A percentile compares a stretch with the other conserved stretches of the same genome.
Evolutionary conservation across 1,140 invertebrate genomes (phyloP).

Genomic region (Penaeus japonicus): DNA sequence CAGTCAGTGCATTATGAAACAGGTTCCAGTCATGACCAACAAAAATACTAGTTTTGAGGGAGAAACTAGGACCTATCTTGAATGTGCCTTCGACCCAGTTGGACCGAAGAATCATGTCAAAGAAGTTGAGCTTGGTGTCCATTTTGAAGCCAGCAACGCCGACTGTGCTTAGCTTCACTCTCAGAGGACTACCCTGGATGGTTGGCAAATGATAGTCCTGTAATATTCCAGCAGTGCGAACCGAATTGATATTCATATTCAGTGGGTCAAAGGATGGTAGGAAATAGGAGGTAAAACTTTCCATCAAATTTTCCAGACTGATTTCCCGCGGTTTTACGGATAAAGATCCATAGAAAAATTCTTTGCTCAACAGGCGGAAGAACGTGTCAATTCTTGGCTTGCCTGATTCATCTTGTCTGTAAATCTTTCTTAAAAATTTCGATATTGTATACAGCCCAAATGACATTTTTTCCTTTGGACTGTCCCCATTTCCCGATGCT

Average conservation of each 20-base stretch:
- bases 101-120: not conserved
- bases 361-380: not conserved
- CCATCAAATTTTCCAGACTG: not conserved
- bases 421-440: not conserved
- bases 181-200: not conserved
- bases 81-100: not conserved
- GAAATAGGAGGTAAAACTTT: not conserved
- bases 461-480: not conserved
- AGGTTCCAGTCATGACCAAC: constrained; percentile 27
- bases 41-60: constrained; percentile 21
- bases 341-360: not conserved
- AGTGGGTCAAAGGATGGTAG: not conserved
- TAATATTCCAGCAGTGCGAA: not conserved
- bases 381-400: not conserved
- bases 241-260: not conserved
- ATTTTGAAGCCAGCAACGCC: constrained; percentile 18
- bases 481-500: not conserved
- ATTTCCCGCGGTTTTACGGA: not conserved
- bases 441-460: no score
- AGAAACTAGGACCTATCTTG: constrained; percentile 6
- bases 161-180: not conserved
- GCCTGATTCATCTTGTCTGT: not conserved
- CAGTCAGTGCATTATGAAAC: constrained; percentile 1
- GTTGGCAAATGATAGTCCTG: not conserved
- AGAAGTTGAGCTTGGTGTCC: not conserved